Conservation (phyloP, 2,113 vertebrate species). For the Grammomys dolichurus region DNA sequence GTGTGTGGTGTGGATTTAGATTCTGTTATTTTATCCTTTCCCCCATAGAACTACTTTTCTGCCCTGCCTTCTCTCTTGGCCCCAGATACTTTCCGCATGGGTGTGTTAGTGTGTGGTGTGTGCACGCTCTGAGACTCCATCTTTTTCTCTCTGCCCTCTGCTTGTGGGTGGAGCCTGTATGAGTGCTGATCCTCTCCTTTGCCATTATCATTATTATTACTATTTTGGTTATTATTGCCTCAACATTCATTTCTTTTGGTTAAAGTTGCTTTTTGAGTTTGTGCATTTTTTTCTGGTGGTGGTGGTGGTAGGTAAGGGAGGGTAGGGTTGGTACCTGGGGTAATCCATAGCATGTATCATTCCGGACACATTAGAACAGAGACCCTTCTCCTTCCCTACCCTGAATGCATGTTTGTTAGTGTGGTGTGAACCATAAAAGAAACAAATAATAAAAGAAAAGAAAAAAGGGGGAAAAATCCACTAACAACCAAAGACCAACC, state of each 20-base stretch:
- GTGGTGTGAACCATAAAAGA: constrained; percentile 83
- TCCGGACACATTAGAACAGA: constrained; percentile 87
- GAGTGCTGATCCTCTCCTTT: constrained; percentile 56
- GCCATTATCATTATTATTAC: constrained; percentile 67
- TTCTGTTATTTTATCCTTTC: constrained; percentile 54
- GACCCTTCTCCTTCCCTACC: constrained; percentile 80
- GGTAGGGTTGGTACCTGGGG: constrained; percentile 72
- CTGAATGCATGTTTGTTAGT: constrained; percentile 92
- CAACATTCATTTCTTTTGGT: constrained; percentile 46
- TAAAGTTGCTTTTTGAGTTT: constrained; percentile 77
- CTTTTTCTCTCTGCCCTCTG: constrained; percentile 71
- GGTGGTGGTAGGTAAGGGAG: constrained; percentile 75
- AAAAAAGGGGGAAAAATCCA: constrained; percentile 62
- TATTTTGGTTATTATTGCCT: constrained; percentile 68
- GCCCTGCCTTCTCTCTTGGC: constrained; percentile 70
- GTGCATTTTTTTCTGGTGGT: constrained; percentile 68
- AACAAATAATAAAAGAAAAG: constrained; percentile 79
- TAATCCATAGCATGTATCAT: constrained; percentile 91
- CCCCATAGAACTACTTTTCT: constrained; percentile 21
- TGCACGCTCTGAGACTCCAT: constrained; percentile 83
- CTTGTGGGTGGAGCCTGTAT: constrained; percentile 71
- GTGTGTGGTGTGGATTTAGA: constrained; percentile 84
- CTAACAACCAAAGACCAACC: constrained; percentile 90
- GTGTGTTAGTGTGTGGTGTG: constrained; percentile 80
- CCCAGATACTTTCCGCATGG: constrained; percentile 83